Evolutionary conservation across 2,113 vertebrate genomes (phyloP).

Genomic region (Syngnathoides biaculeatus): DNA sequence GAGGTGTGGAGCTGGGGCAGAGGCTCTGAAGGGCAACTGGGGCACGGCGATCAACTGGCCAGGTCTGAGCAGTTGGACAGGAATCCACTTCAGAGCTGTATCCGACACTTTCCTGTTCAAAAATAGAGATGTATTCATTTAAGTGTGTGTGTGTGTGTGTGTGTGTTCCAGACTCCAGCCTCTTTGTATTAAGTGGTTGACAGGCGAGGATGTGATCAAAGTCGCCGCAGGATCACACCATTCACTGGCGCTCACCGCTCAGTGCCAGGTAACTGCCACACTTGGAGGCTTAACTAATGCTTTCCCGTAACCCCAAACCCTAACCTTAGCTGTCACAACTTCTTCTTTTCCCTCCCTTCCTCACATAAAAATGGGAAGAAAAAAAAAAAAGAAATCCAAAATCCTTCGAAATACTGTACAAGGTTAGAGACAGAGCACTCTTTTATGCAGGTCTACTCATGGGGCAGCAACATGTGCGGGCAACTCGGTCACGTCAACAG

Average conservation of each 20-base stretch:
- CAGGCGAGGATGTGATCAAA: conserved; percentile 88
- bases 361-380: neutral
- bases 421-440: neutral
- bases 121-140: neutral
- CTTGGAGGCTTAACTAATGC: neutral
- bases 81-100: neutral
- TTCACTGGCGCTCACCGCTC: conserved; percentile 71
- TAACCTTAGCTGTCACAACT: neutral
- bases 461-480: conserved; percentile 88
- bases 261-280: conserved; percentile 53
- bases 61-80: conserved; percentile 70
- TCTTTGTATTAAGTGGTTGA: conserved; percentile 87
- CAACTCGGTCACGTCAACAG: conserved; percentile 86
- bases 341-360: neutral
- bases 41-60: conserved; percentile 90
- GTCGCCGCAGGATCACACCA: conserved; percentile 87
- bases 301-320: neutral
- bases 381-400: neutral
- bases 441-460: conserved; percentile 84
- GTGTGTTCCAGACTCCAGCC: conserved; percentile 83
- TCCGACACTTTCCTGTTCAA: neutral
- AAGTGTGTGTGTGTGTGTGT: conserved; percentile 12
- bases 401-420: neutral
- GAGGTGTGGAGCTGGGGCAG: conserved; percentile 98
- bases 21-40: conserved; percentile 92